Conservation (phyloP, 2,797 vertebrate genomes). For the Melanotaenia nigrans region DNA sequence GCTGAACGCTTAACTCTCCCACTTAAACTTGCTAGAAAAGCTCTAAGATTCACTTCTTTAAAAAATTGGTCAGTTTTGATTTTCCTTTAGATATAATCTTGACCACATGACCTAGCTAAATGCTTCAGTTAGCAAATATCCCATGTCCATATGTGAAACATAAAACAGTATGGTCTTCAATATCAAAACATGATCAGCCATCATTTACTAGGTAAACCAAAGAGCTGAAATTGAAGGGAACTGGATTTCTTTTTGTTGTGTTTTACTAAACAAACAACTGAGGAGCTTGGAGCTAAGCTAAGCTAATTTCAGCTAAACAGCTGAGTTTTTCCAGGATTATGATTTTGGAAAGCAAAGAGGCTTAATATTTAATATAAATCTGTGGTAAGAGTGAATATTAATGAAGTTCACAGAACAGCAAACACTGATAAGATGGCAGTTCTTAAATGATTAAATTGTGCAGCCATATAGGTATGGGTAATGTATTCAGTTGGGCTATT, state of each 20-base stretch:
- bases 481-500: neutral
- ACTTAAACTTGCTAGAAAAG: slow-evolving; percentile 42
- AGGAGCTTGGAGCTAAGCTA: neutral
- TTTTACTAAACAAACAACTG: neutral
- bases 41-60: slow-evolving; percentile 37
- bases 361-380: neutral
- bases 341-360: neutral
- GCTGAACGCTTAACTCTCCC: slow-evolving; percentile 32
- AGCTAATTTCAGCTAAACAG: neutral
- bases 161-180: neutral
- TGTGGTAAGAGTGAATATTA: neutral
- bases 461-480: neutral
- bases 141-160: neutral
- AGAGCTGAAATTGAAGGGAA: neutral
- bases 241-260: neutral
- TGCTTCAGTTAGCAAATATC: neutral
- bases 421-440: neutral
- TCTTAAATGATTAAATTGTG: neutral
- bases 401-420: neutral
- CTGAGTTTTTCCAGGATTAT: neutral
- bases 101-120: neutral
- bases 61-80: slow-evolving; percentile 24
- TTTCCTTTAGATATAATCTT: slow-evolving; percentile 13
- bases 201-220: neutral
- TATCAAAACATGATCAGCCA: neutral